Base-by-base conservation (phyloP, 2,888 invertebrate species). In the Antheraea assamensis region DNA sequence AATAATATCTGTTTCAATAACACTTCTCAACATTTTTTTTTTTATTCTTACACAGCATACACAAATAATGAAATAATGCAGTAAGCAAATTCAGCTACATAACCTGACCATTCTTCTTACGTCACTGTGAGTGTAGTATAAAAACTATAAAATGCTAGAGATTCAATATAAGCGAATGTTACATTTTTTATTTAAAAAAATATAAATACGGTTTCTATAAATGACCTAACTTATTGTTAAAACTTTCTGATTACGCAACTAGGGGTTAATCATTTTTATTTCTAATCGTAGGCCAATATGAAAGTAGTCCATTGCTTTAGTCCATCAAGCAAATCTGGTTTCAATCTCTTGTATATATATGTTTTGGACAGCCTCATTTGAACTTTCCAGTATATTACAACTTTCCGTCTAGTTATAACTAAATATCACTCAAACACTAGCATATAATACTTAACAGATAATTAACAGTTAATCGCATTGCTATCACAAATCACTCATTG, bases 291-390 rank as follows among this genome's bases (percentile, higher is more conserved):
- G 76, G 79, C 81, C 78, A 75, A 35, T 52, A 72, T 49, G 68
- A 76, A 77, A 73, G 74, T 72, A 71, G 71, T 72, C 73, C 75
- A 81, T 78, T 78, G 77, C 78, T 77, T 58, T 3, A 8, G 61
- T 61, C 27, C 17, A 58, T 58, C 8, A 30, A 61, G 55, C 24
- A 55, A 49, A 49, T 17, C 15, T 49, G 17, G 15, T 13, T 15
- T 49, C 19, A 13, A 49, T 49, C 2, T 17, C 1, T 19, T 52
- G 21, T 52, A 3, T 21, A 21, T 49, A 19, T 52, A n/a, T n/a
- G n/a, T 19, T 52, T 52, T 52, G 19, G 52, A 5, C 5, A 52
- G 49, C 21, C 21, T 52, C 5, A 19, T 52, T 19, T 52, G 1
- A 17, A 19, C 19, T 52, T 19, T 21, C 21, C n/a, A n/a, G n/a